phyloP scores from a whole-genome alignment of 2,113 vertebrate species.

The Silurus asotus region DNA sequence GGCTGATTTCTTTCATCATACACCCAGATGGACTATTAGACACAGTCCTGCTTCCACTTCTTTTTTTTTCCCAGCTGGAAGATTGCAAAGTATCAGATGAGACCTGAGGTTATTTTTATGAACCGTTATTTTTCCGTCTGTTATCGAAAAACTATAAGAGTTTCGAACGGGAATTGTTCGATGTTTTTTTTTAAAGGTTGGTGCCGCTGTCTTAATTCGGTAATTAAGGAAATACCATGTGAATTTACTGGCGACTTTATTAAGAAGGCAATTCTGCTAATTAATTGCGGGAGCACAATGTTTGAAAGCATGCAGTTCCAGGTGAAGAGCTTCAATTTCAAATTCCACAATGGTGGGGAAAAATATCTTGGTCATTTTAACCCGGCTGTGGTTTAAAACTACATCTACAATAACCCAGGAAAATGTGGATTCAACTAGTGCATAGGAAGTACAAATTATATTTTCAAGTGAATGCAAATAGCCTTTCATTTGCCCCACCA shows the following conservation, averaged over 20 bases:
- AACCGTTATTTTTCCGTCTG: not conserved
- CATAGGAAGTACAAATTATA: not conserved
- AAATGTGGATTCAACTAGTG: not conserved
- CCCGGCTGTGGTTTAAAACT: not conserved
- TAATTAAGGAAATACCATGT: not conserved
- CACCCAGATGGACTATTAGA: conserved; percentile 10
- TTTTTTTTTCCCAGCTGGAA: conserved; percentile 10
- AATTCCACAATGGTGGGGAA: not conserved
- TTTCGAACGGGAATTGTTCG: not conserved
- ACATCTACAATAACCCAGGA: no score
- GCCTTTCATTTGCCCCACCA: no score
- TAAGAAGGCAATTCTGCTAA: not conserved
- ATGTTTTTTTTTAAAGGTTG: not conserved
- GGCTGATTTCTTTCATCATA: conserved; percentile 16
- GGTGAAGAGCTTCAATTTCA: not conserved
- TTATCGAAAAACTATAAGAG: not conserved
- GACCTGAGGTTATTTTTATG: not conserved
- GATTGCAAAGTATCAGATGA: conserved; percentile 2
- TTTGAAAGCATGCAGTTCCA: not conserved
- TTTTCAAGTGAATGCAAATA: not conserved
- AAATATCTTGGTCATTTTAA: not conserved
- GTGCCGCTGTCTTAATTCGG: no score
- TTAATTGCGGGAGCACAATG: not conserved
- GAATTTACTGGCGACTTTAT: not conserved
- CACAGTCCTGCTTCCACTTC: not conserved